Evolutionary conservation across 2,888 invertebrate species (phyloP), one percentile per base, ranked within the genome.

Genomic region (Acronicta alni): DNA sequence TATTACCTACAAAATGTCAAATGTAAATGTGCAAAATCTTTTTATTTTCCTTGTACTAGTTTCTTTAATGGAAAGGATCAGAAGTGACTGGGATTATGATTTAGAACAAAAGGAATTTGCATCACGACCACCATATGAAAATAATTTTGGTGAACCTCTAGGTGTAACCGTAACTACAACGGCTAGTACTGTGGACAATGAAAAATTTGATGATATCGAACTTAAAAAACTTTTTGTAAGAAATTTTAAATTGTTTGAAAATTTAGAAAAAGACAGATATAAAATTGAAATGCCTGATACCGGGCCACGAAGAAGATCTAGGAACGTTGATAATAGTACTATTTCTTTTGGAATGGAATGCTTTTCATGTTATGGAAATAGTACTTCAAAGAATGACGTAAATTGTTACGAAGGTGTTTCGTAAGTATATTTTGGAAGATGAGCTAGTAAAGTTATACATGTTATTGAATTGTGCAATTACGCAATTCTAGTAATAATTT

Each of bases 341-440:
- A 6, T 37, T 55, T 38, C 26, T 38, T 37, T 26, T 10, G 75
- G 57, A 57, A 62, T 84, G 41, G 64, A 77, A 64, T 90, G 90
- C 61, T 38, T 83, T 46, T 76, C 82, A 17, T 89, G 89, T 69
- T 77, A 67, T 35, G 79, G 79, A 47, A 76, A 77, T 56, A 75
- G 74, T 47, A 58, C 56, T 49, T 65, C 76, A 4, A 57, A 23
- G 32, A 52, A 54, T 12, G 80, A 82, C 48, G 66, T 75, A 14
- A 70, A 79, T 32, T 90, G 91, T 67, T 89, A 84, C 64, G 69
- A 49, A 20, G 89, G 85, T 46, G 48, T 44, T 41, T 38, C 64
- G 87, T 89, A 77, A 86, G 87, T 78, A n/a, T 18, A 35, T 42
- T 0, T 16, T 9, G 0, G 18, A 3, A 15, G 3, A 12, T 17